Evolutionary conservation across 2,888 invertebrate species (phyloP), one percentile per base, ranked within the genome.

Genomic region (Priocnemis perturbator): DNA sequence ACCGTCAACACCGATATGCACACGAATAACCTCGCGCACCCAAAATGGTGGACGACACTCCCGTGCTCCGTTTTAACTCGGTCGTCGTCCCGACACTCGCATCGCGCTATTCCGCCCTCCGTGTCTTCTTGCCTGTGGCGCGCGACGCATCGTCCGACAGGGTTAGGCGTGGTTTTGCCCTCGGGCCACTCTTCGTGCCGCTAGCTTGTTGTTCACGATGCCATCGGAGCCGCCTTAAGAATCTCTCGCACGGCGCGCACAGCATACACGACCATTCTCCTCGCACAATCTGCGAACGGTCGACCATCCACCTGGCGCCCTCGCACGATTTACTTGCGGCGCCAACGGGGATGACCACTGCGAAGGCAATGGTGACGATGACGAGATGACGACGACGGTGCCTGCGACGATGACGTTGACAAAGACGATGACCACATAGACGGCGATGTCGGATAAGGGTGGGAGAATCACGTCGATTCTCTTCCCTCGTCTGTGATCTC

Each of bases 11-110:
- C 37, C 37, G 14, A 11, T 11, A 37, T 37, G 48, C 60, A 60
- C 60, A 19, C 67, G 80, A 86, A 85, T 86, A 86, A 87, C 87
- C 85, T 86, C 83, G 82, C 81, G 85, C 84, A 87, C 81, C 79
- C 87, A 87, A 87, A 86, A 87, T 87, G 87, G 87, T 87, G 87
- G 87, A 83, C 86, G 86, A 79, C 87, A 85, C 85, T 85, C 85
- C 86, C 85, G 78, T 76, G 76, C 75, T 69, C 74, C 69, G 67
- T 64, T 70, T 69, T 67, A 68, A 76, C 75, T 72, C 69, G 71
- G 66, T 71, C 72, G 69, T 56, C 69, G 55, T 17, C 30, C 26
- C 20, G 53, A n/a, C 15, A 52, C 52, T 14, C 44, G 3, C 45
- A 14, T 55, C 26, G 3, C 26, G 15, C 47, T 26, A 23, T 21